These are phyloP conservation scores for Nibea coibor DNA, from an alignment of 2,113 vertebrate genomes.

Conservation along the genomic window DNA sequence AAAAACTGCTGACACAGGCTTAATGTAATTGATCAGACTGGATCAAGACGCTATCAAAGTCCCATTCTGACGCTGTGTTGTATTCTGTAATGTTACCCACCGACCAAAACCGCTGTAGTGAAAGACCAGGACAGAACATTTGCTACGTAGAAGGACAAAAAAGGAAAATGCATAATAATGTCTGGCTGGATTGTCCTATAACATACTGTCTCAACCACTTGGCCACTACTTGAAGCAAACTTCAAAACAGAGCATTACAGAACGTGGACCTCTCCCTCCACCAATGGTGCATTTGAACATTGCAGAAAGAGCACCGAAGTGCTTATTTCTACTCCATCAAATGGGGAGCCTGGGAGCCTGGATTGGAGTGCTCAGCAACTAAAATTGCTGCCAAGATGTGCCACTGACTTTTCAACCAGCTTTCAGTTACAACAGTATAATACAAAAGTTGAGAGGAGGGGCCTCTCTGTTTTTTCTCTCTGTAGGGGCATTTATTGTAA, in stretches of 20 bases:
- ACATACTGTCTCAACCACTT: conserved; percentile 69
- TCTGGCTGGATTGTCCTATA: conserved; percentile 63
- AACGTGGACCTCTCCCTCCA: conserved; percentile 71
- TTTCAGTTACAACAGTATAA: conserved; percentile 61
- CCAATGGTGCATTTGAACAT: conserved; percentile 73
- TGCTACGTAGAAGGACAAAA: conserved; percentile 3
- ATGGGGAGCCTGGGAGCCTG: conserved; percentile 71
- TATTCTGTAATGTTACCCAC: not conserved
- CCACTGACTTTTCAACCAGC: conserved; percentile 73
- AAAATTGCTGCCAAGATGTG: conserved; percentile 78
- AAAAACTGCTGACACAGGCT: not conserved
- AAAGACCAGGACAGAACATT: conserved; percentile 2
- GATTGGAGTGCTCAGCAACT: conserved; percentile 72
- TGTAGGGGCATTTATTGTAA: conserved; percentile 19
- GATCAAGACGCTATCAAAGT: conserved; percentile 14
- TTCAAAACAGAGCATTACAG: conserved; percentile 73
- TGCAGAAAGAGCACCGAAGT: conserved; percentile 79
- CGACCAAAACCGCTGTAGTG: not conserved
- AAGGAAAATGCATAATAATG: conserved; percentile 47
- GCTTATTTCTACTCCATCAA: conserved; percentile 81
- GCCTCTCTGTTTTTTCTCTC: conserved; percentile 9
- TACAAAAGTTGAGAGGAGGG: conserved; percentile 27
- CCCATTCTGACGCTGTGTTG: not conserved
- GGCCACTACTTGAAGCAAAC: conserved; percentile 72
- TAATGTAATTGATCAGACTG: conserved; percentile 7